phyloP scores from a whole-genome alignment of 2,888 invertebrate species.

The Tenthredo amoena region DNA sequence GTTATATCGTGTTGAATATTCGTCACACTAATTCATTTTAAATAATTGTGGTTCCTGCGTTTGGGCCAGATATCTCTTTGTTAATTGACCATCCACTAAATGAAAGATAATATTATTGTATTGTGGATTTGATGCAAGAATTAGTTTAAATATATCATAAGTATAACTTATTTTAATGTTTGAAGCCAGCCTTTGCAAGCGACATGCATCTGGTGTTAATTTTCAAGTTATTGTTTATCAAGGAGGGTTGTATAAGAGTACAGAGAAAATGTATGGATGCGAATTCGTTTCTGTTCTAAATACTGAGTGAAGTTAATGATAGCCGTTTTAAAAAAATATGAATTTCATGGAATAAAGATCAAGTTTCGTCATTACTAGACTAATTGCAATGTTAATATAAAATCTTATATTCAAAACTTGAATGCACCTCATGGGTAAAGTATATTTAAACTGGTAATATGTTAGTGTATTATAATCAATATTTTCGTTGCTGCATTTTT shows the following conservation, averaged over 20 bases:
- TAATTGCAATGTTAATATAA: neutral
- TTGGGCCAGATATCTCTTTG: conserved; percentile 25
- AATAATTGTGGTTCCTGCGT: conserved; percentile 18
- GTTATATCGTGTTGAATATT: neutral
- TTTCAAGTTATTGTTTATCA: conserved; percentile 54
- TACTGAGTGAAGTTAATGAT: conserved; percentile 5
- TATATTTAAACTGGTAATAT: neutral
- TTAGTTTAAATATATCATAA: conserved; percentile 62
- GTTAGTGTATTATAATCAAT: neutral
- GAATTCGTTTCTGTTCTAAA: conserved; percentile 16
- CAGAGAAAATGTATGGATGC: conserved; percentile 20
- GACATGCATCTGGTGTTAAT: conserved; percentile 73
- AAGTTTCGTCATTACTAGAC: neutral
- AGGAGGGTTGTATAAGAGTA: conserved; percentile 25
- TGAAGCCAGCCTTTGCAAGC: conserved; percentile 67
- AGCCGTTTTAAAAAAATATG: neutral
- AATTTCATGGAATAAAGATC: neutral
- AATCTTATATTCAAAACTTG: neutral
- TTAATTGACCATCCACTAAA: conserved; percentile 35
- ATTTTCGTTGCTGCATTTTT: neutral
- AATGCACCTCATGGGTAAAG: neutral
- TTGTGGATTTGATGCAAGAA: conserved; percentile 61
- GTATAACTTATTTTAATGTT: conserved; percentile 61
- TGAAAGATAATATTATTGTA: conserved; percentile 52
- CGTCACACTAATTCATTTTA: neutral